Base-by-base conservation (phyloP, 2,888 invertebrate genomes). In the Drosophila cognata region DNA sequence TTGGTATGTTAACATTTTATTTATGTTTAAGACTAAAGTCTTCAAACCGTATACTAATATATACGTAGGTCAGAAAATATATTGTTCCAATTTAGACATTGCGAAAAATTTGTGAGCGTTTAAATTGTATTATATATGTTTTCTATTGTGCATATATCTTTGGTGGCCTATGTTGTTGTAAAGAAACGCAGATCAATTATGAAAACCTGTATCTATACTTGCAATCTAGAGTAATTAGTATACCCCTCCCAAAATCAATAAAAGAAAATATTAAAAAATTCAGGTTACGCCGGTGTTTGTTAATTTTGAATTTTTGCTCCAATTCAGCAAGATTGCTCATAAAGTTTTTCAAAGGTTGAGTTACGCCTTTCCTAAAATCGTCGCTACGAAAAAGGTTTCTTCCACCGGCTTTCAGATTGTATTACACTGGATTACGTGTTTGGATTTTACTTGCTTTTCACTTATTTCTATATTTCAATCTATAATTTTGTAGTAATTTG, bases 401-500 rank as follows among this genome's bases (percentile, higher is more conserved):
- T 41, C 2, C 4, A 10, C 4, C 4, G 41, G 10, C 2, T 41
- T n/a, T 41, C 41, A 38, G 38, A 18, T 38, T 38, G 18, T 38
- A 38, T 38, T 7, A 3, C 36, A 38, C 36, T 35, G 4, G 35
- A 35, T 13, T 1, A 4, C 35, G 35, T 4, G 1, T 35, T 13
- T 13, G 13, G 11, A 4, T 4, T 35, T 35, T 5, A 13, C 13
- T 5, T 13, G 35, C 4, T 13, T 4, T 13, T 35, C 35, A 35
- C 13, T 13, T 35, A 35, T 4, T 11, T 13, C 35, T 13, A 13
- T 5, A 13, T 35, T 13, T 13, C 35, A 35, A 35, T 35, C 33
- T 33, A 33, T 4, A 33, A 10, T n/a, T 63, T 77, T 4, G 16
- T 28, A 77, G 77, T n/a, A 61, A 64, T 33, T 58, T 77, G n/a